A percentile compares a stretch with the other conserved stretches of the same genome.
Conservation (phyloP, 1,140 invertebrate genomes). For the Dinothrombium tinctorium region DNA sequence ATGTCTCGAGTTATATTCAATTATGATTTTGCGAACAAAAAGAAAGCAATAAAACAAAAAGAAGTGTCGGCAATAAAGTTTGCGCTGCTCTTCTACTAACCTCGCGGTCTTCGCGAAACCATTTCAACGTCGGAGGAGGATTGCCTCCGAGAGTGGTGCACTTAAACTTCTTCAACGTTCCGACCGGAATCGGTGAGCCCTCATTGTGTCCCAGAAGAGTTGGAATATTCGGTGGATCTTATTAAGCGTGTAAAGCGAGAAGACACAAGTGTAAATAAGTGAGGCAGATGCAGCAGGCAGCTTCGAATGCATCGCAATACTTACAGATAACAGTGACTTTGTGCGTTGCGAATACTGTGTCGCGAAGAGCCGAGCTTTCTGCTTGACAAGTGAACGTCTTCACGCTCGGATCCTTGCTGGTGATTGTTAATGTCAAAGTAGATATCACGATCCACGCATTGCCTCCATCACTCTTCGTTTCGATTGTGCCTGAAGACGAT, state of each 20-base stretch:
- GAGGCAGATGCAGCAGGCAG: not conserved
- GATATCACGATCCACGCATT: constrained; percentile 1
- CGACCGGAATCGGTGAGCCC: constrained; percentile 59
- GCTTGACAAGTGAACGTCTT: not conserved
- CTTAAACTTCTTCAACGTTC: constrained; percentile 59
- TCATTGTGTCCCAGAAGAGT: constrained; percentile 76
- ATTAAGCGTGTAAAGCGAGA: too few species aligned
- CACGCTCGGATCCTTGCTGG: not conserved
- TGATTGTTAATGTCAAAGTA: not conserved
- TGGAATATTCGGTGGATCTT: constrained; percentile 52
- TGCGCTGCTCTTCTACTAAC: too few species aligned
- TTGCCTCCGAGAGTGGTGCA: constrained; percentile 85
- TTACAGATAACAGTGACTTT: constrained; percentile 1
- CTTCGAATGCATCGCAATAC: too few species aligned
- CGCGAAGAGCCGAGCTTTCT: not conserved
- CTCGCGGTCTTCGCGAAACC: constrained; percentile 39
- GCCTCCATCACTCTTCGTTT: not conserved
- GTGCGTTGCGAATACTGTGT: not conserved
- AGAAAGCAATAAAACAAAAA: not conserved
- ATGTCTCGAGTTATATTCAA: not conserved
- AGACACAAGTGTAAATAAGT: too few species aligned
- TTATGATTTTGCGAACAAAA: not conserved
- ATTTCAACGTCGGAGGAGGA: constrained; percentile 72
- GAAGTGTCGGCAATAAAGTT: too few species aligned
- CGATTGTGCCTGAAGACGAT: constrained; percentile 24